Evolutionary conservation across 2,113 vertebrate genomes (phyloP).

Genomic region (Clarias macrocephalus): DNA sequence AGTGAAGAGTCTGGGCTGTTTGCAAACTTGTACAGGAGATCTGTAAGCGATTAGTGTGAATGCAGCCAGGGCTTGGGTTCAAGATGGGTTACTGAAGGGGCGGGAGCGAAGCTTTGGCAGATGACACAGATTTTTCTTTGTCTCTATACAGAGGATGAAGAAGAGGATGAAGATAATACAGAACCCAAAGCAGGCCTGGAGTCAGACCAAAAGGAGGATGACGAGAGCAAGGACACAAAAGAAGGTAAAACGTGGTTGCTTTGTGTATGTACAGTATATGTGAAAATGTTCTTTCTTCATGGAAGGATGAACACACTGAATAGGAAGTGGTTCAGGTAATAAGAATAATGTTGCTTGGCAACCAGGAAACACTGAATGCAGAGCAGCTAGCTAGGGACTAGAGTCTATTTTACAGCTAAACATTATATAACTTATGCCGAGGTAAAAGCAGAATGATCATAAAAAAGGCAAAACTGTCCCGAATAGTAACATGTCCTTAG

Average conservation of each 20-base stretch:
- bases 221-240: conserved; percentile 84
- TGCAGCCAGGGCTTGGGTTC: conserved; percentile 26
- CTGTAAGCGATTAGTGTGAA: conserved; percentile 51
- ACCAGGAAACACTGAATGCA: not conserved
- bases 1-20: conserved; percentile 18
- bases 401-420: not conserved
- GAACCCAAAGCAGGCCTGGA: conserved; percentile 83
- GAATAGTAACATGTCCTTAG: not conserved
- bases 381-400: not conserved
- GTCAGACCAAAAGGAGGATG: conserved; percentile 82
- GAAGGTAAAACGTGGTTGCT: conserved; percentile 76
- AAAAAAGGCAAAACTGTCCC: not conserved
- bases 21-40: conserved; percentile 31
- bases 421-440: not conserved
- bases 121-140: conserved; percentile 36
- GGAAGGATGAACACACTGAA: not conserved
- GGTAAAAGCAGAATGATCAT: not conserved
- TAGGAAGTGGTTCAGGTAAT: not conserved
- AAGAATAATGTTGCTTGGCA: not conserved
- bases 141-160: conserved; percentile 86
- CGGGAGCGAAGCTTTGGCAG: conserved; percentile 26
- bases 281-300: not conserved
- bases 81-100: conserved; percentile 14
- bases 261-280: not conserved
- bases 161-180: conserved; percentile 90